phyloP scores from a whole-genome alignment of 2,888 invertebrate species.

The Ischnus inquisitorius region DNA sequence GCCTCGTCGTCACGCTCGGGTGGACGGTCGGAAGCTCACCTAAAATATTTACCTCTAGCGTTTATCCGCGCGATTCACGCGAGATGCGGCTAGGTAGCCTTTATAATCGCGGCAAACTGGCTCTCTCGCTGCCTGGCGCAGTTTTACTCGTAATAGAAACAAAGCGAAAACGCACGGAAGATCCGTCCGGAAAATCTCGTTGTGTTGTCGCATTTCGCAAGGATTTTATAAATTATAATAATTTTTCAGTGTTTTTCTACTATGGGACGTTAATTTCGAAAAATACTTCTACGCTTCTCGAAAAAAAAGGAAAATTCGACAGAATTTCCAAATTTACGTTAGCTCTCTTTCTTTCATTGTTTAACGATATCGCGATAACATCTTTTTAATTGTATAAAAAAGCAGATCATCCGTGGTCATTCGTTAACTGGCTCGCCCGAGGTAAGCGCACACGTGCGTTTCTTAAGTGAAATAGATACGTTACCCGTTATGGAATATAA shows the following conservation, averaged over 20 bases:
- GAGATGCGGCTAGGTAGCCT: slow-evolving; percentile 13
- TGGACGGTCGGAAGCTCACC: slow-evolving; percentile 63
- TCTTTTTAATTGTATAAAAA: not conserved
- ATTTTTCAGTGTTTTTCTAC: too few relatives aligned
- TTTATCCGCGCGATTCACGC: slow-evolving; percentile 61
- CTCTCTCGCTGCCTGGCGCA: slow-evolving; percentile 30
- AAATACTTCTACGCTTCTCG: too few relatives aligned
- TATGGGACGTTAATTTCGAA: too few relatives aligned
- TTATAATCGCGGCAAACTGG: slow-evolving; percentile 56
- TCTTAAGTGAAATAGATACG: slow-evolving; percentile 83
- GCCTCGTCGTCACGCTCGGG: slow-evolving; percentile 61
- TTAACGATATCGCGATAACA: not conserved
- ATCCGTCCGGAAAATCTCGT: too few relatives aligned
- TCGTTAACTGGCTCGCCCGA: not conserved
- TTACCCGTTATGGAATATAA: slow-evolving; percentile 83
- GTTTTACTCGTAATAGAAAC: slow-evolving; percentile 29
- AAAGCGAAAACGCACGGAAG: slow-evolving; percentile 5
- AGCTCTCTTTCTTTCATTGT: too few relatives aligned
- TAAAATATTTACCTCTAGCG: slow-evolving; percentile 67
- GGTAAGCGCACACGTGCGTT: slow-evolving; percentile 34
- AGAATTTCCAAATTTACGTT: too few relatives aligned
- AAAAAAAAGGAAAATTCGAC: too few relatives aligned
- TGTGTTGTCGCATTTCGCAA: too few relatives aligned
- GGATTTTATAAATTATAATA: too few relatives aligned
- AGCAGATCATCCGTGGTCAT: not conserved